Conservation (phyloP, 2,888 invertebrate genomes). For the Schrankia costaestrigalis region DNA sequence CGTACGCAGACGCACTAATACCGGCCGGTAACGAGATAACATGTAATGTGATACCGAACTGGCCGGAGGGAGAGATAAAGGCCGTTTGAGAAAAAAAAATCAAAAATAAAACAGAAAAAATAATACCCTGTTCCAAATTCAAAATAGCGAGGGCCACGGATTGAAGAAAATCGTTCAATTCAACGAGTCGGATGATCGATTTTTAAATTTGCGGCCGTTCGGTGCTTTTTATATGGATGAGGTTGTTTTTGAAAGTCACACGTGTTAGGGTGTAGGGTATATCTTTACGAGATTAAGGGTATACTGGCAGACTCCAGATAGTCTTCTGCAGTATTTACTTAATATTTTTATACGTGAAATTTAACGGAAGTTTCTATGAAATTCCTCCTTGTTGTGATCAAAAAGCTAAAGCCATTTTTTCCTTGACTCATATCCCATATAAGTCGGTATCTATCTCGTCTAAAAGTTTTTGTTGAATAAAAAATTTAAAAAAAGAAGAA, state of each 20-base stretch:
- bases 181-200: constrained; percentile 46
- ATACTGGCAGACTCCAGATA: too few species aligned
- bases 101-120: constrained; percentile 58
- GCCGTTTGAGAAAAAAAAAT: constrained; percentile 59
- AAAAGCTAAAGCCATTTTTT: constrained; percentile 46
- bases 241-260: too few species aligned
- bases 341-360: too few species aligned
- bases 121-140: constrained; percentile 63
- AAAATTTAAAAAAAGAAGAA: constrained; percentile 50
- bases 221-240: constrained; percentile 3
- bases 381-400: too few species aligned
- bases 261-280: too few species aligned
- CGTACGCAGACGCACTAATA: constrained; percentile 54
- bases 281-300: too few species aligned
- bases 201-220: constrained; percentile 26
- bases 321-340: too few species aligned
- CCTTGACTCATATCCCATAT: constrained; percentile 62
- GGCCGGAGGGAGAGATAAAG: constrained; percentile 70
- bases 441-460: constrained; percentile 68
- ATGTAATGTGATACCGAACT: constrained; percentile 69
- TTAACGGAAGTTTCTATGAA: constrained; percentile 19
- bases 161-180: constrained; percentile 53
- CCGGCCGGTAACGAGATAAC: constrained; percentile 66
- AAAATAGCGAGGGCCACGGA: constrained; percentile 60
- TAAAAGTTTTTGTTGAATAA: constrained; percentile 64